Evolutionary conservation across 2,113 vertebrate species (phyloP).

Genomic region (Mobula hypostoma): DNA sequence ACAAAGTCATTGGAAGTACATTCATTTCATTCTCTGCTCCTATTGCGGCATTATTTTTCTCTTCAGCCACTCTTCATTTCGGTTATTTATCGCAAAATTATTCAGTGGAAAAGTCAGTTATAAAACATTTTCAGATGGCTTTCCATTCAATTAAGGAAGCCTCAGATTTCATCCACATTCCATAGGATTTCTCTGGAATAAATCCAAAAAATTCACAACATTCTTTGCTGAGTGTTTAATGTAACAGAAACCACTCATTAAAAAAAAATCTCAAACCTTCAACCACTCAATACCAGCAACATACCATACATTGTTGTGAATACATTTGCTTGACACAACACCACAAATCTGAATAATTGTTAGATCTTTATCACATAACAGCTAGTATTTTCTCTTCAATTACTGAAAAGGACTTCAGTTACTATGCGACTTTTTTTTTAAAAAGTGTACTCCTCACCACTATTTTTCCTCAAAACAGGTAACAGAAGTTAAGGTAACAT

Average conservation of each 20-base stretch:
- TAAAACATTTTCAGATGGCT: neutral
- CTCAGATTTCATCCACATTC: neutral
- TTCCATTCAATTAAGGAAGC: neutral
- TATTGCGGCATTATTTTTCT: neutral
- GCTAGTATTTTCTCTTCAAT: neutral
- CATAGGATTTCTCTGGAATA: neutral
- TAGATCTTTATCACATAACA: neutral
- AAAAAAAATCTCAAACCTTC: neutral
- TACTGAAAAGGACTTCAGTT: neutral
- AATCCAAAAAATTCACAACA: neutral
- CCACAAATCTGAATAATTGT: neutral
- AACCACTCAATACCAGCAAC: conserved; percentile 11
- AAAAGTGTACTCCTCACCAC: neutral
- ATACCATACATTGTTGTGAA: neutral
- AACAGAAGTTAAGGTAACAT: neutral
- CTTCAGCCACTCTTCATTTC: neutral
- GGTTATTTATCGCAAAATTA: neutral
- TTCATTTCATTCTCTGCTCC: neutral
- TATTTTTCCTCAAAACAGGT: neutral
- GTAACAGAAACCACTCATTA: neutral
- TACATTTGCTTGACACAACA: neutral
- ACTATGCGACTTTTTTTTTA: neutral
- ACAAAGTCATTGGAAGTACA: neutral
- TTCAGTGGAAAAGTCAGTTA: neutral
- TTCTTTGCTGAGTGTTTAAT: neutral